These are phyloP conservation scores for Phthorimaea operculella DNA, from an alignment of 1,140 invertebrate genomes.

Conservation along the genomic window DNA sequence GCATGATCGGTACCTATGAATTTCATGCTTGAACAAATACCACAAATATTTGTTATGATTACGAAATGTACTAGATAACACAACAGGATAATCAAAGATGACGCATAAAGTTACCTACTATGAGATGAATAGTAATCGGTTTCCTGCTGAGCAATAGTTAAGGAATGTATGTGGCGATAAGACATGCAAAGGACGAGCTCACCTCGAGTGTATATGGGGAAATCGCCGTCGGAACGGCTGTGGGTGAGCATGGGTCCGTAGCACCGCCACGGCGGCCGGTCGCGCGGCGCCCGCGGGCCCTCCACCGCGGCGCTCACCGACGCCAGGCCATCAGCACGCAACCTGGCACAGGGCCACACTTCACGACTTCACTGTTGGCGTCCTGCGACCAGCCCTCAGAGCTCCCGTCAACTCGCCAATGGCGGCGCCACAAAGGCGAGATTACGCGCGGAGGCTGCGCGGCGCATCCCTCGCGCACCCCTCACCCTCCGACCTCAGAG, in stretches of 20 bases:
- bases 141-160: too few relatives aligned
- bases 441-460: slow-evolving; percentile 50
- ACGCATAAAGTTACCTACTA: too few relatives aligned
- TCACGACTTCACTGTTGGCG: slow-evolving; percentile 27
- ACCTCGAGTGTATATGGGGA: slow-evolving; percentile 76
- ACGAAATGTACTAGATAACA: too few relatives aligned
- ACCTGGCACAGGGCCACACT: slow-evolving; percentile 41
- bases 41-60: too few relatives aligned
- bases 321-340: slow-evolving; percentile 41
- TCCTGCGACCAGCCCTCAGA: slow-evolving; percentile 32
- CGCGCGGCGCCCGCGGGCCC: slow-evolving; percentile 54
- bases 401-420: slow-evolving; percentile 41
- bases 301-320: slow-evolving; percentile 60
- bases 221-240: slow-evolving; percentile 83
- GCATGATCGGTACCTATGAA: too few relatives aligned
- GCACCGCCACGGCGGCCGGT: slow-evolving; percentile 65
- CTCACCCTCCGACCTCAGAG: slow-evolving; percentile 35
- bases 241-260: slow-evolving; percentile 79
- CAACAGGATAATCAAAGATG: too few relatives aligned
- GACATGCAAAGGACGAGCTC: slow-evolving; percentile 23
- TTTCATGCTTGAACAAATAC: too few relatives aligned
- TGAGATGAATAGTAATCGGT: too few relatives aligned
- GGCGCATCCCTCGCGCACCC: slow-evolving; percentile 56
- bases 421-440: slow-evolving; percentile 46
- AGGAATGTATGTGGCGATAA: neutral